Evolutionary conservation across 1,140 invertebrate genomes (phyloP).

Genomic region (Sesamia nonagrioides): DNA sequence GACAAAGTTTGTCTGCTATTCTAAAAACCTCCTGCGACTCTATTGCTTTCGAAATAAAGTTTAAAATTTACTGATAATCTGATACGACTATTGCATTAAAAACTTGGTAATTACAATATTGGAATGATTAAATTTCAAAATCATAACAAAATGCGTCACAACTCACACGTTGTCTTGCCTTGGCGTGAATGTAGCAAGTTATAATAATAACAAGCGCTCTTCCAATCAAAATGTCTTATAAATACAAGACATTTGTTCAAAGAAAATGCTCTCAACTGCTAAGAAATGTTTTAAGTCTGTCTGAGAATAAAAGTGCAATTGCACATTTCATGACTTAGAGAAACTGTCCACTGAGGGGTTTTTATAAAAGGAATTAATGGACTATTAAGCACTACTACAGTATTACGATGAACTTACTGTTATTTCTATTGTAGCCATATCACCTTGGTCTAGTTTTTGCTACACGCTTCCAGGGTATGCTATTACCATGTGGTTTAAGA

Average conservation of each 20-base stretch:
- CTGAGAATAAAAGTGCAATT: neutral
- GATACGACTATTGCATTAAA: neutral
- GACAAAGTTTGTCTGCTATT: neutral
- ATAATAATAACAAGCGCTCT: slow-evolving; percentile 13
- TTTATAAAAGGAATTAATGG: neutral
- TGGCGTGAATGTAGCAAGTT: slow-evolving; percentile 49
- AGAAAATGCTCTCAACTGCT: neutral
- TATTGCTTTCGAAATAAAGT: neutral
- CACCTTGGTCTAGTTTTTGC: neutral
- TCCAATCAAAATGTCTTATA: neutral
- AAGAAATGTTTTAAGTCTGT: slow-evolving; percentile 2
- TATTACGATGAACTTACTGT: neutral
- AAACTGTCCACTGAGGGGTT: neutral
- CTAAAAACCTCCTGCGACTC: neutral
- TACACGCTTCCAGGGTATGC: neutral
- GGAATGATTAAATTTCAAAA: slow-evolving; percentile 71
- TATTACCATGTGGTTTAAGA: no score
- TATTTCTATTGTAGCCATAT: neutral
- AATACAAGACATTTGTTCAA: neutral
- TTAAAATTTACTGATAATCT: neutral
- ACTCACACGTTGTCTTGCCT: slow-evolving; percentile 49
- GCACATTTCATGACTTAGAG: neutral
- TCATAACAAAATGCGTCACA: slow-evolving; percentile 56
- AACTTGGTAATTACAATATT: slow-evolving; percentile 30
- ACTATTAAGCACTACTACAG: neutral